Evolutionary conservation across 2,113 vertebrate genomes (phyloP).

Genomic region (Notothenia rossii): DNA sequence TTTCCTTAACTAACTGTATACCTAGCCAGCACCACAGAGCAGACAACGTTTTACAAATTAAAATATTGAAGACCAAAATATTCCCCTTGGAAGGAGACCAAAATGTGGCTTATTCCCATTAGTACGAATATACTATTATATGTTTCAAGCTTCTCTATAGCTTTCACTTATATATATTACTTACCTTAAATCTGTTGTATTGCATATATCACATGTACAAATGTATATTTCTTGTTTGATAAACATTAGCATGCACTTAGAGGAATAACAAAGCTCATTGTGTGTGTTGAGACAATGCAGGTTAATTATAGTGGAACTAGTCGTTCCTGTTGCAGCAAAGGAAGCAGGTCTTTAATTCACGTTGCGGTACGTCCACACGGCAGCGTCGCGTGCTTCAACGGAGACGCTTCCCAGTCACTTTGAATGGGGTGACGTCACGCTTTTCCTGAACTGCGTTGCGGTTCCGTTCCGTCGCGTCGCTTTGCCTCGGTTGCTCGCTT

Average conservation of each 20-base stretch:
- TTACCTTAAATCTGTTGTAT: no score
- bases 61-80: not conserved
- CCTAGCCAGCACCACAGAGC: not conserved
- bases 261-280: constrained; percentile 37
- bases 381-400: no score
- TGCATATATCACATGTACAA: not conserved
- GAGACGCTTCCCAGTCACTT: no score
- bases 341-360: not conserved
- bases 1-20: not conserved
- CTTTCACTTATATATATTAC: not conserved
- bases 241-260: not conserved
- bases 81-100: not conserved
- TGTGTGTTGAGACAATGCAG: not conserved
- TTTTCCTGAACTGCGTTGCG: no score
- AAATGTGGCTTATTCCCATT: no score
- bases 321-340: constrained; percentile 65
- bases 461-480: no score
- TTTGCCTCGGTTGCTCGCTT: no score
- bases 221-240: not conserved
- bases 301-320: constrained; percentile 70
- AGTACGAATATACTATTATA: no score
- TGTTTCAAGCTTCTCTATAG: not conserved
- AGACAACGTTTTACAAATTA: not conserved
- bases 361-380: no score
- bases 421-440: no score